phyloP scores from a whole-genome alignment of 2,797 vertebrate genomes.

The Scolopax rusticola region DNA sequence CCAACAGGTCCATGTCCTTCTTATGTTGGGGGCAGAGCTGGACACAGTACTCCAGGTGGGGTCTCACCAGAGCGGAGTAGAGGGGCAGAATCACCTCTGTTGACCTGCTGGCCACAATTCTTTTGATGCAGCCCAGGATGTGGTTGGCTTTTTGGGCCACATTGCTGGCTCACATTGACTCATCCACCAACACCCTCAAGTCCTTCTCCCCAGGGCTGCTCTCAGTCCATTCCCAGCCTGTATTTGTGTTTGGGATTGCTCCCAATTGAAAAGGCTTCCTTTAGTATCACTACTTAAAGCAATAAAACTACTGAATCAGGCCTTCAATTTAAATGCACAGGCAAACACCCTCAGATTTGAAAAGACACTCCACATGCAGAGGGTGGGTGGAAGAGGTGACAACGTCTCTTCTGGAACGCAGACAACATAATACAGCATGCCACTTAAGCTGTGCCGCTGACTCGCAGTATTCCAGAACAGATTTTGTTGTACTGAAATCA shows the following conservation, averaged over 20 bases:
- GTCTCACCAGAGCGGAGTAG: background rate
- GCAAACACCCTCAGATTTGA: constrained; percentile 14
- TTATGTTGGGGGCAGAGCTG: background rate
- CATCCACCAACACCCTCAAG: background rate
- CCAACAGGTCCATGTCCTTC: background rate
- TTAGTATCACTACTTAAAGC: background rate
- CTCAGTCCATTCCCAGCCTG: background rate
- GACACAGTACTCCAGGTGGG: background rate
- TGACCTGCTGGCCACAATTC: background rate
- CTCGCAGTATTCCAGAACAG: background rate
- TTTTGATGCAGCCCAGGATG: background rate
- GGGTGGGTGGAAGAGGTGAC: constrained; percentile 44
- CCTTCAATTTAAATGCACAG: background rate
- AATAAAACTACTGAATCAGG: constrained; percentile 29
- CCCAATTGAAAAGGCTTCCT: constrained; percentile 3
- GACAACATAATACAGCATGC: background rate
- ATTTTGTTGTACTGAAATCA: background rate
- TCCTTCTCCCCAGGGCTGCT: background rate
- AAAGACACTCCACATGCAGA: constrained; percentile 5
- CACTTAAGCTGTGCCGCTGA: background rate
- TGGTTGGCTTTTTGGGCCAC: background rate
- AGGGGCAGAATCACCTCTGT: background rate
- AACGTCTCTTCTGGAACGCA: background rate
- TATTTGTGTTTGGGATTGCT: background rate
- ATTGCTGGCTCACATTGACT: background rate